Percentiles rank a stretch among this genome's conserved stretches.
Conservation (phyloP, 2,797 vertebrate genomes). For the Sylvilagus floridanus region DNA sequence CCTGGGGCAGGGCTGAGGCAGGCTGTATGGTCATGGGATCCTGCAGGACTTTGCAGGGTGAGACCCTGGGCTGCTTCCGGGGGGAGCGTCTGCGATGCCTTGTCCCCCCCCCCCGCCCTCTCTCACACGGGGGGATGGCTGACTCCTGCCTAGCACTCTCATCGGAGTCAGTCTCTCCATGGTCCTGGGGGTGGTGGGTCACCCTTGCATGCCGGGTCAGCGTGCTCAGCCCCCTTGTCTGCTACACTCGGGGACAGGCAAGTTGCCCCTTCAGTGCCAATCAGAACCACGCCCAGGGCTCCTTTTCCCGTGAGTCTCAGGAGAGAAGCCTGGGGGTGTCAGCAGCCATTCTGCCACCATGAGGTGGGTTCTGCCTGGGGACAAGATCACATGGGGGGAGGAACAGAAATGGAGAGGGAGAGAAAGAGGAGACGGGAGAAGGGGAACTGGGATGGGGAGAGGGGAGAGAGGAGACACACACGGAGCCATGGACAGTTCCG, state of each 20-base stretch:
- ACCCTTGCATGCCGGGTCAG: no score
- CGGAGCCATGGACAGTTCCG: accelerated
- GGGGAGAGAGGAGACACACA: no score
- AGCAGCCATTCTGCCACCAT: not conserved
- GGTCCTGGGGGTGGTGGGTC: not conserved
- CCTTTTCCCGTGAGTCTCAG: not conserved
- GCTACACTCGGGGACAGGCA: accelerated
- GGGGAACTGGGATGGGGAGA: not conserved
- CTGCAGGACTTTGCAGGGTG: no score
- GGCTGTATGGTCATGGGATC: no score
- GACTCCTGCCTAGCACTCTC: no score
- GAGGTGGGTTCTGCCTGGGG: not conserved
- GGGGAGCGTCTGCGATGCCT: no score
- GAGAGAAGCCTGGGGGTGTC: not conserved
- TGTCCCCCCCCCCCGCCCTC: no score
- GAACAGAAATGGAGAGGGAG: not conserved
- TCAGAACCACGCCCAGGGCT: accelerated
- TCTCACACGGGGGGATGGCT: no score
- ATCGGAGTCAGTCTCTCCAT: accelerated
- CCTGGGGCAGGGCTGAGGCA: no score
- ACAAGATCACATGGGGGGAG: not conserved
- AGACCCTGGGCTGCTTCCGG: no score
- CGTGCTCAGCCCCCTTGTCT: not conserved
- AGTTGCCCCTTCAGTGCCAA: not conserved
- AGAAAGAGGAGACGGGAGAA: accelerated